These are phyloP conservation scores for Tragulus kanchil DNA, from an alignment of 2,113 vertebrate species.

Conservation along the genomic window DNA sequence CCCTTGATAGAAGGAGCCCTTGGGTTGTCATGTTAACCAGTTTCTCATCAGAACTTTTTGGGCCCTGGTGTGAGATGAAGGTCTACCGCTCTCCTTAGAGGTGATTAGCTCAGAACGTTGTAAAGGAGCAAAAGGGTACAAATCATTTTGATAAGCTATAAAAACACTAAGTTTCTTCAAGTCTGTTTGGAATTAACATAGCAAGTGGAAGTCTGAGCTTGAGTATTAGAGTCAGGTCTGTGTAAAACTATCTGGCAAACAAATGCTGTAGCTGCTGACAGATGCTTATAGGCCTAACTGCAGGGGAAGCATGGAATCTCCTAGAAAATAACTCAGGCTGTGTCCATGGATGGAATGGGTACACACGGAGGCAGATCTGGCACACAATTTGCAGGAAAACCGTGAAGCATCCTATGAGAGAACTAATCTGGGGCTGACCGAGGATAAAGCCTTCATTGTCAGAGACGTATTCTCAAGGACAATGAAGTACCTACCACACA, in stretches of 20 bases:
- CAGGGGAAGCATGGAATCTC: neutral
- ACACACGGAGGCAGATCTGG: too few relatives aligned
- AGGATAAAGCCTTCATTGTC: neutral
- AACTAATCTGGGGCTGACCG: neutral
- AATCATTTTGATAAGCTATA: neutral
- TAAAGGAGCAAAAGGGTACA: neutral
- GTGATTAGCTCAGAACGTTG: neutral
- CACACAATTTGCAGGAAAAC: neutral
- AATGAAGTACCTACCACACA: too few relatives aligned
- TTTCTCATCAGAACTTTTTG: neutral
- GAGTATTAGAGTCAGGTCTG: neutral
- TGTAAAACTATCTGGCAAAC: neutral
- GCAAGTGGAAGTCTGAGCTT: neutral
- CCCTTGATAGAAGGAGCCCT: neutral
- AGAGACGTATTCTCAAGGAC: neutral
- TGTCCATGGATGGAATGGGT: accelerated
- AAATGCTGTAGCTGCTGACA: neutral
- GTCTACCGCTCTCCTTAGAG: neutral
- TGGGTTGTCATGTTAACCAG: neutral
- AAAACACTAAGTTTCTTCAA: neutral
- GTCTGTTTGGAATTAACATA: too few relatives aligned
- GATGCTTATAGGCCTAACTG: neutral
- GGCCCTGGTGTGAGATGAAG: neutral
- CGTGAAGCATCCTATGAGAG: neutral
- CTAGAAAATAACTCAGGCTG: neutral